A percentile compares a stretch with the other conserved stretches of the same genome.
These are phyloP conservation scores for Montipora capitata DNA, from an alignment of 92 coral and sea anemone genomes.

Conservation along the genomic window DNA sequence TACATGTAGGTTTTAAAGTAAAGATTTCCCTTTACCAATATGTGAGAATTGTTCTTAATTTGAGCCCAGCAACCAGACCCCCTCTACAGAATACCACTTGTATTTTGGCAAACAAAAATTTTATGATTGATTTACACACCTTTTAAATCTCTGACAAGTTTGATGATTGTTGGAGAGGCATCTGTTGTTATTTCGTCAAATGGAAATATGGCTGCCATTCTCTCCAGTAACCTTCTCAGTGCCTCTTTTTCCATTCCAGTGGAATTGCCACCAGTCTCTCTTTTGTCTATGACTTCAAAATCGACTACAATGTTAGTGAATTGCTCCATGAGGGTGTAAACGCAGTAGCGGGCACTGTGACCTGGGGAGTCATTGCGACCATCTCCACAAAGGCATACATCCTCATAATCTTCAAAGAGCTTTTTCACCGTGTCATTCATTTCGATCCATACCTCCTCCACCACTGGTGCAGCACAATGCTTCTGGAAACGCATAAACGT, in stretches of 20 bases:
- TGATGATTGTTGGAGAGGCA: neutral
- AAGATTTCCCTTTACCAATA: too few relatives aligned
- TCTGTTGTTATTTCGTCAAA: slow-evolving; percentile 6
- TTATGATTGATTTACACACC: neutral
- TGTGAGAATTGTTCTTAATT: too few relatives aligned
- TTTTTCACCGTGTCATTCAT: neutral
- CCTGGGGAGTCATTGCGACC: neutral
- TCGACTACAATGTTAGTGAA: neutral
- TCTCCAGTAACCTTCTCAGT: neutral
- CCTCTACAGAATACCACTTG: too few relatives aligned
- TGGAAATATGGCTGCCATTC: neutral
- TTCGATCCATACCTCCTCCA: neutral
- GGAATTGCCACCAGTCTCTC: slow-evolving; percentile 12
- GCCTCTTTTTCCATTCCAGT: slow-evolving; percentile 17
- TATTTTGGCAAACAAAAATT: neutral
- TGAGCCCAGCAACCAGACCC: too few relatives aligned
- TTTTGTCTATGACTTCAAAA: neutral
- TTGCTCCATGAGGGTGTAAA: neutral
- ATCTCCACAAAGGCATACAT: neutral
- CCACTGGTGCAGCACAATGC: neutral
- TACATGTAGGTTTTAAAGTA: too few relatives aligned
- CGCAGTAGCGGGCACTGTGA: neutral
- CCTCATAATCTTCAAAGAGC: neutral
- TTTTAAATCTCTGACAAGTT: neutral
- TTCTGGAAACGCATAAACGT: neutral